Evolutionary conservation across 2,797 vertebrate genomes (phyloP), one percentile per base, ranked within the genome.

Genomic region (Echiichthys vipera): DNA sequence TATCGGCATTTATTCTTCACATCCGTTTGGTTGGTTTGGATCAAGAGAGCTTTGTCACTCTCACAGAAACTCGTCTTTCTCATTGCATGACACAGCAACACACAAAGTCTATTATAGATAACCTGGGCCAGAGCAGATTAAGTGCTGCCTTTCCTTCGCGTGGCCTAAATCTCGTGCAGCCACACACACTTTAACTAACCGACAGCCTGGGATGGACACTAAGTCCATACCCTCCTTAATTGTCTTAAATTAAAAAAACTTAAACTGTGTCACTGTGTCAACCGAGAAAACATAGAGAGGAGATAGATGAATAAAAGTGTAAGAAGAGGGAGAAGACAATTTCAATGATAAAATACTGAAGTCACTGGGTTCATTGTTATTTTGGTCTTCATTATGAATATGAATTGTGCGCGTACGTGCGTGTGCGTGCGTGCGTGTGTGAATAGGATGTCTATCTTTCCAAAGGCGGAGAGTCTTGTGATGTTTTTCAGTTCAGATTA

Each of bases 111-210:
- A 55, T 12, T 22, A 43, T 14, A 22, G 18, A 59, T 22, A 53
- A 66, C 29, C 27, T 8, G 32, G 75, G 29, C 36, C 29, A 34
- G n/a, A 54, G 47, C 40, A 83, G 84, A 87, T 87, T 65, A 86
- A 61, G 4, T 24, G 56, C 20, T 2, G 47, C 25, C 61, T 39
- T 64, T 79, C 27, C 7, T 11, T 53, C 22, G 34, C 25, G 24
- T 84, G 81, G 59, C 73, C 84, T 83, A 63, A 58, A 83, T 86
- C 80, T 71, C 22, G 47, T 64, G 18, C 51, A 83, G 71, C 53
- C 47, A 24, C 24, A 49, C 42, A 34, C 18, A 27, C 18, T 56
- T 65, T 32, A 56, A 42, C 27, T 43, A 62, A 61, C 24, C 10
- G 25, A 55, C 25, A 29, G 29, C 45, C 34, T 1, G 12, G 40